Evolutionary conservation across 2,113 vertebrate genomes (phyloP).

Genomic region (Pardalotus punctatus): DNA sequence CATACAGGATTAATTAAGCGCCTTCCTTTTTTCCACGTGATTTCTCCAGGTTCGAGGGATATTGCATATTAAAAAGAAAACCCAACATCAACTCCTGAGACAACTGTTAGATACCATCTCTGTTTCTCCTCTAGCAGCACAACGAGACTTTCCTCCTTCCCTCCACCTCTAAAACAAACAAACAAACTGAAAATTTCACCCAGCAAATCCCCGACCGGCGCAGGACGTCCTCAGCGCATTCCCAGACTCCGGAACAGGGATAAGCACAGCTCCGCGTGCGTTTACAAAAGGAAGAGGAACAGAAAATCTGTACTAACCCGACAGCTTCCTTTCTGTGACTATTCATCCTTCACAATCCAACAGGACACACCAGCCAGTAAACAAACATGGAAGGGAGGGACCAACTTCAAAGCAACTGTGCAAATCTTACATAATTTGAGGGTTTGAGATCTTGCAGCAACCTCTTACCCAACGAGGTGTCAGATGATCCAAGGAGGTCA

Average conservation of each 20-base stretch:
- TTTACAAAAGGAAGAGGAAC: neutral
- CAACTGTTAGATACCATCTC: neutral
- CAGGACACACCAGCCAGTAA: constrained; percentile 13
- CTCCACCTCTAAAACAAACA: neutral
- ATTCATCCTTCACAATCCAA: constrained; percentile 30
- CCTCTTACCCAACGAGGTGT: constrained; percentile 40
- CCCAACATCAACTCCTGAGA: neutral
- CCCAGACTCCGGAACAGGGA: neutral
- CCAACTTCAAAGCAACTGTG: constrained; percentile 17
- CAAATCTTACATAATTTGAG: constrained; percentile 49
- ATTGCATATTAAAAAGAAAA: neutral
- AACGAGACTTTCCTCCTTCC: neutral
- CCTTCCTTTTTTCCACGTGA: neutral
- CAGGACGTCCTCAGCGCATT: accelerated
- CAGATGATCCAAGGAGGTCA: constrained; percentile 46
- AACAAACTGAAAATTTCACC: neutral
- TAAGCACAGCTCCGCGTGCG: accelerated
- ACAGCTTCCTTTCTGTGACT: neutral
- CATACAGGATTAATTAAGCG: neutral
- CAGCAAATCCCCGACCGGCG: accelerated
- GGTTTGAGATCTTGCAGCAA: constrained; percentile 44
- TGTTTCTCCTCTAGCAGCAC: neutral
- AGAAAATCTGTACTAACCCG: constrained; percentile 12
- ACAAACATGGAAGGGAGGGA: constrained; percentile 38
- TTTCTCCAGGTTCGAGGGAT: neutral